Percentiles rank a stretch among this genome's conserved stretches.
These are phyloP conservation scores for Dasysyrphus tricinctus DNA, from an alignment of 2,888 invertebrate species.

Conservation along the genomic window DNA sequence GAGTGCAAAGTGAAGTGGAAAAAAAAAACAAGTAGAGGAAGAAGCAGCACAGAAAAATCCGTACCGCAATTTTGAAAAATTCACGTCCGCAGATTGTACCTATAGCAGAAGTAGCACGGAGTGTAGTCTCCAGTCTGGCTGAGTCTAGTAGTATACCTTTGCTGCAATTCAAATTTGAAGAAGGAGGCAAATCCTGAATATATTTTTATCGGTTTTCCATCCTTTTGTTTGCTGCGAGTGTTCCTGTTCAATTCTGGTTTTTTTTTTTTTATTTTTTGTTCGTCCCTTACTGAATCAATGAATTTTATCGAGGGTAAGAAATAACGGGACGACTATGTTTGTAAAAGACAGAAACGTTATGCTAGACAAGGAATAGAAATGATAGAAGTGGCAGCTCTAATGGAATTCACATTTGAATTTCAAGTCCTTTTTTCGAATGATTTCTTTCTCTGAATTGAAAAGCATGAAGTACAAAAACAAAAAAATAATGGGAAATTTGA, in stretches of 20 bases:
- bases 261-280: not conserved
- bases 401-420: constrained; percentile 71
- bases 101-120: not conserved
- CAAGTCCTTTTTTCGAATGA: constrained; percentile 45
- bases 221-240: constrained; percentile 40
- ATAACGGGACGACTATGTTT: constrained; percentile 10
- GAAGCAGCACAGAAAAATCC: not conserved
- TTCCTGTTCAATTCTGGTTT: not conserved
- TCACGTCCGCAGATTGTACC: constrained; percentile 23
- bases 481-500: constrained; percentile 34
- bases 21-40: not conserved
- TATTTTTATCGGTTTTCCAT: constrained; percentile 63
- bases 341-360: constrained; percentile 18
- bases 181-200: constrained; percentile 45
- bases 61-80: constrained; percentile 40
- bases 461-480: not conserved
- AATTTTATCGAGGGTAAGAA: constrained; percentile 29
- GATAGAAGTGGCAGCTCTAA: constrained; percentile 55
- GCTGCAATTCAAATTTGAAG: constrained; percentile 30
- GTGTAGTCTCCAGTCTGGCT: not conserved
- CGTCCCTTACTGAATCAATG: constrained; percentile 24
- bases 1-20: constrained; percentile 31
- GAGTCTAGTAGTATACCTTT: constrained; percentile 9
- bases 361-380: constrained; percentile 35
- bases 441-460: constrained; percentile 19